Conservation (phyloP, 2,888 invertebrate genomes). For the Apamea anceps region DNA sequence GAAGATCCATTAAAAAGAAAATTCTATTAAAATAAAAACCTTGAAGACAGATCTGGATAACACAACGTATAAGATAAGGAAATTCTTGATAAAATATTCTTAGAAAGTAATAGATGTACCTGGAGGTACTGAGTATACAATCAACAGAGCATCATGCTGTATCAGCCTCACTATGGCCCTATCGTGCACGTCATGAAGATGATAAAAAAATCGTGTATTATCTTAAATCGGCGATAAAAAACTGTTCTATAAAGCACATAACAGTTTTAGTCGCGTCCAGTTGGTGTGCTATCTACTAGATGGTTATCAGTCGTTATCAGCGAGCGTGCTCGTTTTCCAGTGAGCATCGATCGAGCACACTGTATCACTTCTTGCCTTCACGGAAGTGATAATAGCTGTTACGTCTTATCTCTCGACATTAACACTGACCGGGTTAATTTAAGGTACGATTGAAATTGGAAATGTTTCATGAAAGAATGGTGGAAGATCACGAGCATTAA, state of each 20-base stretch:
- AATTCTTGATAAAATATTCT: constrained; percentile 20
- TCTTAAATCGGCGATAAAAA: constrained; percentile 75
- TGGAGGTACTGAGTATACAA: constrained; percentile 21
- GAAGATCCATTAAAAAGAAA: neutral
- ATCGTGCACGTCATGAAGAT: constrained; percentile 69
- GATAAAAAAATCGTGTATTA: constrained; percentile 80
- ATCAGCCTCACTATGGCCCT: constrained; percentile 52
- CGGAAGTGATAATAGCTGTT: constrained; percentile 75
- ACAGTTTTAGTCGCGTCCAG: constrained; percentile 70
- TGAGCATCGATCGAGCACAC: constrained; percentile 73
- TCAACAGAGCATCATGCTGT: constrained; percentile 61
- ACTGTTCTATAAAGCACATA: constrained; percentile 72
- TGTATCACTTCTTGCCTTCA: constrained; percentile 68
- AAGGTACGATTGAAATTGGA: constrained; percentile 57
- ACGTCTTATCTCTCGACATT: constrained; percentile 71
- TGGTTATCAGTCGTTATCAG: constrained; percentile 82
- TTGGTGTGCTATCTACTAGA: constrained; percentile 80
- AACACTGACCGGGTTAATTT: constrained; percentile 78
- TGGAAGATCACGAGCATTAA: neutral
- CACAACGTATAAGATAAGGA: constrained; percentile 30
- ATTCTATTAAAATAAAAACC: constrained; percentile 5
- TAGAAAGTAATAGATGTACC: constrained; percentile 10
- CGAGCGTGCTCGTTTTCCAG: constrained; percentile 78
- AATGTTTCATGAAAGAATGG: constrained; percentile 13
- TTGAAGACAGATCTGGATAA: constrained; percentile 18